Base-by-base conservation (phyloP, 2,113 vertebrate genomes). In the Eupsittula cactorum region DNA sequence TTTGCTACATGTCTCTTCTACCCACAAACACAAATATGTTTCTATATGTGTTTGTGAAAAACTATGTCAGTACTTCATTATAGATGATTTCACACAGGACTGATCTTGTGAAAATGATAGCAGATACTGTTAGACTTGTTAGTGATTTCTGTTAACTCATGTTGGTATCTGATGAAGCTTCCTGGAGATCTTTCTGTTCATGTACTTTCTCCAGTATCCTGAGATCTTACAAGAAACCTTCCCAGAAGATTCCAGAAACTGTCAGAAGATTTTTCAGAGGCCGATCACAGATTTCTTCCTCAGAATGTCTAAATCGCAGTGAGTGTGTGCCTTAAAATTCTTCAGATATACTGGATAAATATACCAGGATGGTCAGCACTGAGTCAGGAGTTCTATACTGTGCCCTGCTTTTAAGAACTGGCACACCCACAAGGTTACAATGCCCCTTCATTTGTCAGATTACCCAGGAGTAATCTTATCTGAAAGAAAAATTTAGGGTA, bases 401-500 rank as follows among this genome's bases (percentile, higher is more conserved):
- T 44, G 13, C 6, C 41, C 28, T 67, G 77, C 5, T 91, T 77
- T 81, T 49, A 89, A 44, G 0, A 0, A 27, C 37, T 53, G 81
- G 3, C 87, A 81, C 90, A 75, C 65, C 64, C 81, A 74, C n/a
- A 63, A 84, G 21, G 16, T 68, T 42, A 91, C 64, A 89, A 86
- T 75, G 37, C 4, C 25, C 39, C 37, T 81, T 81, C 46, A 37
- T 84, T 86, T 81, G 46, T 84, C 46, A 78, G 31, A n/a, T 86
- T 77, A 47, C 19, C 6, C 57, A 69, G 25, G 7, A 78, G 25
- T 10, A 52, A 70, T 53, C 64, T 95, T 86, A 95, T 95, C 83
- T 75, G 37, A 87, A 86, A 81, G 18, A n/a, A 77, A 95, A 59
- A 67, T 78, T 82, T 75, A 77, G 37, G 50, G 11, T 46, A 90